These are phyloP conservation scores for Ptychadena robeensis DNA, from an alignment of 2,797 vertebrate species.

Conservation along the genomic window DNA sequence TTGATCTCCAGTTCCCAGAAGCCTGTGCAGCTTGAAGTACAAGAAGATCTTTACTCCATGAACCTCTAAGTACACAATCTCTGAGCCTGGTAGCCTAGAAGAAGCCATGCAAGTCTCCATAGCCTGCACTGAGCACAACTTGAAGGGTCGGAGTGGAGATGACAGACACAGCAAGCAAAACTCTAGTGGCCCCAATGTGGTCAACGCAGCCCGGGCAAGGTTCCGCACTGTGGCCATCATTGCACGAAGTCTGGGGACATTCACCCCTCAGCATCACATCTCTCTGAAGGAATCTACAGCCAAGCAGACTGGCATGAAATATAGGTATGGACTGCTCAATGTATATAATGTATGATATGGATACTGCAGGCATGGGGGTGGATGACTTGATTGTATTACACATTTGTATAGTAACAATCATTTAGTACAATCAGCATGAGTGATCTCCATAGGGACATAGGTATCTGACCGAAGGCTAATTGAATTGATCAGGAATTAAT, in stretches of 20 bases:
- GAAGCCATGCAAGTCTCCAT: constrained; percentile 97
- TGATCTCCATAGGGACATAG: too few species aligned
- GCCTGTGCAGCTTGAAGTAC: constrained; percentile 1
- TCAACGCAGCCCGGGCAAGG: constrained; percentile 93
- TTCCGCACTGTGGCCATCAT: constrained; percentile 98
- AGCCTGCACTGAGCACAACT: constrained; percentile 96
- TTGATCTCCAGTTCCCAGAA: constrained; percentile 17
- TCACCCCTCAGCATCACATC: constrained; percentile 95
- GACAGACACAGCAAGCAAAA: constrained; percentile 92
- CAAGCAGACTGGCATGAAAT: constrained; percentile 99
- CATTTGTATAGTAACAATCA: too few species aligned
- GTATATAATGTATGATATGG: neutral
- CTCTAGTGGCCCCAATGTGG: constrained; percentile 88
- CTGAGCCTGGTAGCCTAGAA: neutral
- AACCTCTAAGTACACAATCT: neutral
- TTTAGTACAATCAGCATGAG: too few species aligned
- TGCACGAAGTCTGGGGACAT: constrained; percentile 92
- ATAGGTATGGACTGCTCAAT: constrained; percentile 78
- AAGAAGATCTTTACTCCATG: constrained; percentile 18
- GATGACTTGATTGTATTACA: too few species aligned
- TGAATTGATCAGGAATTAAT: too few species aligned
- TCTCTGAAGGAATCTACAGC: constrained; percentile 98
- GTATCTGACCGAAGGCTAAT: too few species aligned
- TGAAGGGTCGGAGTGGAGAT: constrained; percentile 95
- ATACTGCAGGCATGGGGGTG: too few species aligned